Evolutionary conservation across 1,140 invertebrate species (phyloP).

Genomic region (Brachionus koreanus): DNA sequence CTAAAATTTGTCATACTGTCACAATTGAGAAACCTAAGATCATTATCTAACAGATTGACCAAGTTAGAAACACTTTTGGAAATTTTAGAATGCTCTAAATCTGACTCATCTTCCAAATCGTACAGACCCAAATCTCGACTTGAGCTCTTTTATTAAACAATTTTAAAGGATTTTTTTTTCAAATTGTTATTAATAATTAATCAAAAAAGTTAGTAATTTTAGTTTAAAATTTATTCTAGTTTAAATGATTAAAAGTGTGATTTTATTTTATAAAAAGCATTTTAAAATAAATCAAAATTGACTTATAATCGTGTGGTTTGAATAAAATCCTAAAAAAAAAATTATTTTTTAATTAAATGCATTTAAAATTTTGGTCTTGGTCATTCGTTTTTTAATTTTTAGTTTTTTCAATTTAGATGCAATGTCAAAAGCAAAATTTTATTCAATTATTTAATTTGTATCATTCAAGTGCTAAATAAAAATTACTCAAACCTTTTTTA

Average conservation of each 20-base stretch:
- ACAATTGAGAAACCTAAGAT: background rate
- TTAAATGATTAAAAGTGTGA: background rate
- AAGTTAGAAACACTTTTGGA: background rate
- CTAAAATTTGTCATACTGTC: background rate
- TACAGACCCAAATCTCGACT: background rate
- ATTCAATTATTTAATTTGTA: no score
- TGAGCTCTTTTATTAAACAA: background rate
- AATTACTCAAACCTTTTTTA: no score
- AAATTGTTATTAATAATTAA: background rate
- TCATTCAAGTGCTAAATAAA: no score
- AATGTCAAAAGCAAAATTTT: no score
- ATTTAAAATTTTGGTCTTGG: background rate
- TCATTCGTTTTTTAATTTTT: background rate
- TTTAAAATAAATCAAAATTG: background rate
- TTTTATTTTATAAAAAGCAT: background rate
- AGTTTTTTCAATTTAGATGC: no score
- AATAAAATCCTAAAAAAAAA: background rate
- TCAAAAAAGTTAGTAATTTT: background rate
- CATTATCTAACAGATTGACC: background rate
- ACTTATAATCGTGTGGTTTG: background rate
- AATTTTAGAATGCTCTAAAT: background rate
- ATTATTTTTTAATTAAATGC: background rate
- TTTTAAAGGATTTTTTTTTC: background rate
- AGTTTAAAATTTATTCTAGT: background rate
- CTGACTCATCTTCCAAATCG: constrained; percentile 13